phyloP scores from a whole-genome alignment of 2,888 invertebrate species.

The Xestia sexstrigata region DNA sequence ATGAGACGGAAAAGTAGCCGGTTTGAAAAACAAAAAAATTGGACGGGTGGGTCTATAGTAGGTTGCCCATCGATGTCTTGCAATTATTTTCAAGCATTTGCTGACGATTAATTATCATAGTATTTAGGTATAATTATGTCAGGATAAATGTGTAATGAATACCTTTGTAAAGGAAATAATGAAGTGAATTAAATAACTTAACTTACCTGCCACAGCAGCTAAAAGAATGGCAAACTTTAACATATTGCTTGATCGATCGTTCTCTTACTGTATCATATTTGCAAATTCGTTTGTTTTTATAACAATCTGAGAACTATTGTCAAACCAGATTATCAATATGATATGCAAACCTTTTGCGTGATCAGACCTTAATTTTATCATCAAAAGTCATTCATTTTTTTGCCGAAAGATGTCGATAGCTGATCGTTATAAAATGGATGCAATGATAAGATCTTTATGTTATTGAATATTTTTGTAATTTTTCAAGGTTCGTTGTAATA shows the following conservation, averaged over 20 bases:
- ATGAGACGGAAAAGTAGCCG: no score
- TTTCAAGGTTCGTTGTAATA: neutral
- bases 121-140: no score
- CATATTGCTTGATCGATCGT: constrained; percentile 39
- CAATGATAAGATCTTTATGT: constrained; percentile 45
- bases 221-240: constrained; percentile 61
- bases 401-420: constrained; percentile 38
- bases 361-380: constrained; percentile 20
- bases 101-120: no score
- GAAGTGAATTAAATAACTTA: neutral
- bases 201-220: constrained; percentile 66
- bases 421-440: constrained; percentile 39
- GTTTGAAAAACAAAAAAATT: no score
- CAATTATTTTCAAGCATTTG: no score
- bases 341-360: constrained; percentile 4
- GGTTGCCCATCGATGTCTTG: no score
- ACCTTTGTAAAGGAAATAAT: neutral
- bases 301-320: constrained; percentile 1
- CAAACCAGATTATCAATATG: constrained; percentile 25
- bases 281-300: constrained; percentile 44
- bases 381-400: constrained; percentile 45
- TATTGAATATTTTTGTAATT: constrained; percentile 22
- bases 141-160: no score
- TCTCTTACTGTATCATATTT: constrained; percentile 18
- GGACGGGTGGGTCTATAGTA: no score